Evolutionary conservation across 1,140 invertebrate genomes (phyloP).

Genomic region (Neoseiulus cucumeris): DNA sequence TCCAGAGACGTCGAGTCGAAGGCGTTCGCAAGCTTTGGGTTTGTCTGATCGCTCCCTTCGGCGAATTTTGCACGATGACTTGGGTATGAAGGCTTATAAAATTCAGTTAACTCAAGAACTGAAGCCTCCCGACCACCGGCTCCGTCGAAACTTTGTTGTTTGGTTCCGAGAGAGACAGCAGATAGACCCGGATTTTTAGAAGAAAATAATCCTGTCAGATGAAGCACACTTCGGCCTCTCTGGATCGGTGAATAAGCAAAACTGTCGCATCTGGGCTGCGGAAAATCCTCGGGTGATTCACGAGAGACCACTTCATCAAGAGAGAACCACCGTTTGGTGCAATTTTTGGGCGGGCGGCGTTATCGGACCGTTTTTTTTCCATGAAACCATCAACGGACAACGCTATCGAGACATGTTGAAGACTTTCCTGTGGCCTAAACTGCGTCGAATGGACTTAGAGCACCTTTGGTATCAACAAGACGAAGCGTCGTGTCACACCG

Average conservation of each 20-base stretch:
- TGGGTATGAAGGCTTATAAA: conserved; percentile 14
- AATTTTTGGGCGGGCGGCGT: conserved; percentile 7
- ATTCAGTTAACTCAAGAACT: conserved; percentile 13
- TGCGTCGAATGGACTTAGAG: no score
- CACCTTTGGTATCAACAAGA: no score
- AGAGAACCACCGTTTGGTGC: conserved; percentile 15
- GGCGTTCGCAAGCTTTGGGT: conserved; percentile 11
- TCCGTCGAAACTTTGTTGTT: not conserved
- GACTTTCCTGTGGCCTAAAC: no score
- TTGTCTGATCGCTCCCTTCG: conserved; percentile 15
- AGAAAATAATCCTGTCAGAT: no score
- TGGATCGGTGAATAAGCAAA: conserved; percentile 12
- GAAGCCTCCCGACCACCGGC: conserved; percentile 10
- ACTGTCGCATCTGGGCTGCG: conserved; percentile 10
- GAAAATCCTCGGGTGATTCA: conserved; percentile 3
- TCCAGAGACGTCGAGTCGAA: conserved; percentile 15
- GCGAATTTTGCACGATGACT: conserved; percentile 10
- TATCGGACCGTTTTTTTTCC: conserved; percentile 15
- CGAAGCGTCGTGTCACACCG: no score
- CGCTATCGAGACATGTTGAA: not conserved
- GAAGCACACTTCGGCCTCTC: conserved; percentile 11
- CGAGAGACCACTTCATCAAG: conserved; percentile 13
- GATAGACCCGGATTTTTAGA: conserved; percentile 13
- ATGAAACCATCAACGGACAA: conserved; percentile 12
- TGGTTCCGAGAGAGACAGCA: conserved; percentile 12